These are phyloP conservation scores for Aradophagus sp. DNA, from an alignment of 1,140 invertebrate genomes.

Conservation along the genomic window DNA sequence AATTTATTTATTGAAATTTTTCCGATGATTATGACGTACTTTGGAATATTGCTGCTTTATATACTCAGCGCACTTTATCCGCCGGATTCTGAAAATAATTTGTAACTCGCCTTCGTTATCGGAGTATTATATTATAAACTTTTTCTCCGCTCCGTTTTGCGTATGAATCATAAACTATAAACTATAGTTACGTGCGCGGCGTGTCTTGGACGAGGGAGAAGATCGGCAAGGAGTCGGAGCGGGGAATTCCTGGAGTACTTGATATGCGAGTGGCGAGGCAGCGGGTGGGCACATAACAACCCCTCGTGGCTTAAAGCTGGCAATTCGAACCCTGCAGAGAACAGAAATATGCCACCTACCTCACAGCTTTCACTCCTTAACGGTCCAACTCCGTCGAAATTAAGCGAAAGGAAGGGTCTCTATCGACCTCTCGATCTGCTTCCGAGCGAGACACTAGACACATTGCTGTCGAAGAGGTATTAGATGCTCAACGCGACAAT, in stretches of 20 bases:
- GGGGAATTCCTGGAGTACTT: constrained; percentile 55
- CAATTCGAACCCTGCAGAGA: constrained; percentile 58
- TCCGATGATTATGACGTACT: too few species aligned
- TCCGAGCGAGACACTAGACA: constrained; percentile 32
- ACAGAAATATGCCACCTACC: constrained; percentile 60
- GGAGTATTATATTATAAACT: constrained; percentile 23
- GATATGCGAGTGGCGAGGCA: constrained; percentile 58
- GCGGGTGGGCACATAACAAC: constrained; percentile 58
- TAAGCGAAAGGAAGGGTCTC: constrained; percentile 58
- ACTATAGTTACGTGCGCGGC: constrained; percentile 41
- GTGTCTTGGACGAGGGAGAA: constrained; percentile 26
- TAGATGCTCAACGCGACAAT: constrained; percentile 47
- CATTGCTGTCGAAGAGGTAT: constrained; percentile 46
- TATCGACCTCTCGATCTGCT: constrained; percentile 56
- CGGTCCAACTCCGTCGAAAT: constrained; percentile 58
- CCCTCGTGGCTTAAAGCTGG: constrained; percentile 60
- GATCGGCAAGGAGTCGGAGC: constrained; percentile 37
- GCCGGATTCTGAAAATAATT: constrained; percentile 21
- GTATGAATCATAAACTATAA: constrained; percentile 46
- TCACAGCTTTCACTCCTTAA: constrained; percentile 57
- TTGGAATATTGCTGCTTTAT: too few species aligned
- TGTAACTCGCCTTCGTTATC: constrained; percentile 15
- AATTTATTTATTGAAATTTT: too few species aligned
- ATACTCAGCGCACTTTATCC: constrained; percentile 16
- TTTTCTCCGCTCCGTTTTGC: constrained; percentile 27